Base-by-base conservation (phyloP, 1,140 invertebrate species). In the Bombus waltoni region DNA sequence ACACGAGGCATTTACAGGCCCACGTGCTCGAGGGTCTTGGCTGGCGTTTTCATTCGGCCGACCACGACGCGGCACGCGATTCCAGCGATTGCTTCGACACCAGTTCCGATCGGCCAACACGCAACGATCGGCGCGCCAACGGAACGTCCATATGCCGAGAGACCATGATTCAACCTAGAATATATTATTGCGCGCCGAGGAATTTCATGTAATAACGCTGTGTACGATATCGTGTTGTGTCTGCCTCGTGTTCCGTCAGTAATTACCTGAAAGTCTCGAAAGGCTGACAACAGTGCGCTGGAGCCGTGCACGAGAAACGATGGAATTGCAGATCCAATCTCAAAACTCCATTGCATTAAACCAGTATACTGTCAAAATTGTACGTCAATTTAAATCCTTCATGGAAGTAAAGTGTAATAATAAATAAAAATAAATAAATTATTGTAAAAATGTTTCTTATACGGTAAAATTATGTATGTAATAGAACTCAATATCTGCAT, bases 81-180 rank as follows among this genome's bases (percentile, higher is more conserved):
- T 28, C 35, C 47, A 25, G 1, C 79, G 68, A 81, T 40, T 44
- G 11, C 62, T 28, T 68, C 35, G 70, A 40, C 47, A 28, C 47
- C 28, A 47, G 44, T 22, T n/a, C 42, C 80, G 57, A 73, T 73
- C 47, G 28, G 18, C 28, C 25, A 62, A 53, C 76, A 87, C 80
- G 81, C 77, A 73, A 47, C 72, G 68, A 59, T 74, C 65, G 59
- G 38, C 53, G 53, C 72, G 87, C 89, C 88, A 78, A 78, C 38
- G 89, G 70, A 74, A 72, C 40, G 85, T 74, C 89, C 89, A 89
- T 90, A 90, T 90, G 89, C 44, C 75, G 81, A 53, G 85, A 44
- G 42, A 40, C 73, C 47, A 87, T 89, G 89, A 90, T 90, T 90
- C 79, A 87, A 84, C 81, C 62, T 83, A 73, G 88, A 89, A 86